phyloP scores from a whole-genome alignment of 2,113 vertebrate genomes.

The Zootoca vivipara region DNA sequence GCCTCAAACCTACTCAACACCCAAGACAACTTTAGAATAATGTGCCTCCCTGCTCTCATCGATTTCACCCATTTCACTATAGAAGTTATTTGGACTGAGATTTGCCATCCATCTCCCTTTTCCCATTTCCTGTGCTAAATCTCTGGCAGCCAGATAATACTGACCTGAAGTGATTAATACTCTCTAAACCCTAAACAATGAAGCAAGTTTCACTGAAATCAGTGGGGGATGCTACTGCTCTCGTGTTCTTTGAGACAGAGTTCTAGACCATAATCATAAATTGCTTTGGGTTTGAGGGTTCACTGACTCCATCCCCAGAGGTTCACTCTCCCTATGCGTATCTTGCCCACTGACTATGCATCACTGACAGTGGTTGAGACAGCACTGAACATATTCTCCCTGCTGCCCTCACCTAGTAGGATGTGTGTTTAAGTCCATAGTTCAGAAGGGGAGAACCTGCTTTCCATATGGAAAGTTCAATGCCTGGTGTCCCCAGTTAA shows the following conservation, averaged over 20 bases:
- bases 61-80: neutral
- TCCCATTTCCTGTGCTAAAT: neutral
- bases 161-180: neutral
- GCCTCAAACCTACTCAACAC: neutral
- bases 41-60: too few relatives aligned
- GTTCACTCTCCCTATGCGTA: neutral
- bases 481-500: too few relatives aligned
- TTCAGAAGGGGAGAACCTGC: too few relatives aligned
- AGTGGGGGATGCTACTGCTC: neutral
- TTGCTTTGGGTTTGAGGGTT: neutral
- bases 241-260: neutral
- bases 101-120: neutral
- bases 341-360: neutral
- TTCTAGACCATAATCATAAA: neutral
- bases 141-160: neutral
- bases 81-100: too few relatives aligned
- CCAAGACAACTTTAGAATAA: neutral
- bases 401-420: neutral
- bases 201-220: neutral
- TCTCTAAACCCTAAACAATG: neutral
- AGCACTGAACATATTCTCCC: neutral
- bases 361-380: neutral
- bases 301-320: neutral
- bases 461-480: too few relatives aligned
- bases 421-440: neutral